Evolutionary conservation across 1,140 invertebrate genomes (phyloP), one percentile per base, ranked within the genome.

Genomic region (Meloidogyne exigua): DNA sequence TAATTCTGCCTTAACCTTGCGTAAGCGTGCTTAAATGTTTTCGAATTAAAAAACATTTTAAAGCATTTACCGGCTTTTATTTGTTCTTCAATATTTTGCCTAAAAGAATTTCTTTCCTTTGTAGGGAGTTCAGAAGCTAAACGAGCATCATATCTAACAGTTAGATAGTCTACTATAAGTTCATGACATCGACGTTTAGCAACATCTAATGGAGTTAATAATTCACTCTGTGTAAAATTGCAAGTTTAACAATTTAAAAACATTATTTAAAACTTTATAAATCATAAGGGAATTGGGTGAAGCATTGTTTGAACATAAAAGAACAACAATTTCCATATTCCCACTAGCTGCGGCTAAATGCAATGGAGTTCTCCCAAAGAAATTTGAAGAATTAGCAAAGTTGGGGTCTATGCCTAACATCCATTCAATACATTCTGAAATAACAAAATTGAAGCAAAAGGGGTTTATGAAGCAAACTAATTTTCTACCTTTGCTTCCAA

Each of bases 261-360:
- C 0, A 7, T 7, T 62, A 1, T 26, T 57, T 65, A 21, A n/a
- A 23, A 77, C 76, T 28, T 78, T 78, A 63, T 84, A 79, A n/a
- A 83, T 66, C 89, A 89, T 89, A 39, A 88, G 63, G 21, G 87
- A 76, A 84, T 90, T 89, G 62, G 87, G 81, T 68, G 87, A 81
- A 25, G 88, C 88, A 39, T 85, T 87, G 69, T 86, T 77, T 23
- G 87, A 84, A 36, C 89, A 79, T 11, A 90, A 79, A 32, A 88
- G 71, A 73, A 88, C 94, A 88, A 95, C 95, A 87, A 96, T 91
- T 88, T 96, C 95, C 1, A 96, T 91, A 88, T 97, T 93, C 83
- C 97, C 95, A 84, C 94, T 93, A 49, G 95, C 91, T 0, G 95
- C 94, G 0, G 95, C 94, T 63, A 98, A 92, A 88, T 99, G 96